These are phyloP conservation scores for Nothocercus julius DNA, from an alignment of 2,113 vertebrate species.

Conservation along the genomic window DNA sequence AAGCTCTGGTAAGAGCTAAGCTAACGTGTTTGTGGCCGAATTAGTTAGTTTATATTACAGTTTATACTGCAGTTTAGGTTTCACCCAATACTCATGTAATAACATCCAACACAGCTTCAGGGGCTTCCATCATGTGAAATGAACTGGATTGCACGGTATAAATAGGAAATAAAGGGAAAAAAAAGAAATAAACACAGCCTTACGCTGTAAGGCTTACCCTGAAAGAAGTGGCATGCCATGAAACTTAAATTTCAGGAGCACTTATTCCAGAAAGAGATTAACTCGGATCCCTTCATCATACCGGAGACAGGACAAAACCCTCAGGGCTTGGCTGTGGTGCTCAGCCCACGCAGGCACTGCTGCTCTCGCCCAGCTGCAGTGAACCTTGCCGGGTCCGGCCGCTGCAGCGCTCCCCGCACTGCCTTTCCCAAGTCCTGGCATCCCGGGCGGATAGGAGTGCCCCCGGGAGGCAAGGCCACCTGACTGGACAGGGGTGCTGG, in stretches of 20 bases:
- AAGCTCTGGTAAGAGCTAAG: neutral
- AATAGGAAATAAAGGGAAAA: too few species aligned
- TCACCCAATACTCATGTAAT: neutral
- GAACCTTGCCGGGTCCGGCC: neutral
- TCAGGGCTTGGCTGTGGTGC: neutral
- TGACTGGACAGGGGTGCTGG: too few species aligned
- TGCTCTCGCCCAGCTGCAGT: neutral
- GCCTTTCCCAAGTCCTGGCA: too few species aligned
- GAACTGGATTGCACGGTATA: neutral
- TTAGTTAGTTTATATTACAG: neutral
- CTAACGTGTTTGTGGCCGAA: neutral
- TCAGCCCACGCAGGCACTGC: neutral
- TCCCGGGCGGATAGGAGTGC: too few species aligned
- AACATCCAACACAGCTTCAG: neutral
- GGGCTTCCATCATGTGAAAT: neutral
- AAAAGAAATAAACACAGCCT: neutral
- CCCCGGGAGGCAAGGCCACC: too few species aligned
- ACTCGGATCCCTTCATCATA: neutral
- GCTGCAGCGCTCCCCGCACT: too few species aligned
- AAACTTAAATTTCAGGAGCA: neutral
- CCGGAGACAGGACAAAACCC: neutral
- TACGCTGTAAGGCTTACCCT: neutral
- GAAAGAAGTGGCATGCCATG: neutral
- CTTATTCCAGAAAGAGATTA: neutral
- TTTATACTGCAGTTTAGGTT: neutral